Base-by-base conservation (phyloP, 2,113 vertebrate genomes). In the Centropristis striata region DNA sequence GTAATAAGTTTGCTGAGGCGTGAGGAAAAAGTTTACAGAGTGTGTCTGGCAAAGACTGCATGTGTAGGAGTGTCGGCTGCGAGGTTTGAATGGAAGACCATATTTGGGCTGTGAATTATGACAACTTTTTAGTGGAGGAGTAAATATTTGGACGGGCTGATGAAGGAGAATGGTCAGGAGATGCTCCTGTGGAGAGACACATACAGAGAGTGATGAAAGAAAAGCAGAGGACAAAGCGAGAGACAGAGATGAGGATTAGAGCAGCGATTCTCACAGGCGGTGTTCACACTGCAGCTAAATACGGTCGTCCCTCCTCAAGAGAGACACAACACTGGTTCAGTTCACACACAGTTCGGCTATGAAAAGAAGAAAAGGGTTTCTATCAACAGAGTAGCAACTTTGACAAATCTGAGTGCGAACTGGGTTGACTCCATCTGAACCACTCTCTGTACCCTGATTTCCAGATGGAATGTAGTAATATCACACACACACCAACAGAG, bases 71-170 rank as follows among this genome's bases (percentile, higher is more conserved):
- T 37, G 8, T 61, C 1, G 47, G 9, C 44, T 36, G 32, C 51
- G 2, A 25, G 39, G 16, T 71, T 55, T 71, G 49, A 58, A 51
- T 21, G 16, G 49, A 77, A 6, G 32, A 57, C 91, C 88, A 74
- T 92, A 92, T 94, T 92, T 91, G 92, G 88, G 27, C 49, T 36
- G 41, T 59, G 70, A 89, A 86, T 85, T 91, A 90, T 86, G 78
- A 90, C 82, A 84, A 37, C 46, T 25, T 72, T 78, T 68, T 37
- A 72, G 61, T 37, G 8, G 32, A 15, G 63, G 80, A 4, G 59
- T 93, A 94, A 94, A 94, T 92, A 92, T 90, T 92, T 85, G 60
- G 83, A 93, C 55, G 75, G 46, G 63, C 18, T 37, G 68, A 49
- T 80, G 78, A 87, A 71, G 63, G 73, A 86, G 82, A 41, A 21